These are phyloP conservation scores for Myotis pilosus DNA, from an alignment of 2,797 vertebrate species.

Conservation along the genomic window DNA sequence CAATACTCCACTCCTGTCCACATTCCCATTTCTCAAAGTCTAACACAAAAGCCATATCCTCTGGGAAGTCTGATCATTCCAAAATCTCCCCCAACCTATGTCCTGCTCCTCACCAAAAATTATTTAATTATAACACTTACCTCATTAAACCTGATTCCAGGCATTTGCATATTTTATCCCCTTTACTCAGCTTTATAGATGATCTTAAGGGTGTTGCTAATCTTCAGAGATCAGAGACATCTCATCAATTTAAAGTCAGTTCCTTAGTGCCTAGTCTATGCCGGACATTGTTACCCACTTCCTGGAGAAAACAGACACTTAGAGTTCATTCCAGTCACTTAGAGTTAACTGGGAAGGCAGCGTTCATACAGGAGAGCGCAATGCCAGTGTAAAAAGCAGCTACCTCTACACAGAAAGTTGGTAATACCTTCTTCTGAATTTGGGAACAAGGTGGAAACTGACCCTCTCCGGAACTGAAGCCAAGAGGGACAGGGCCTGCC, in stretches of 20 bases:
- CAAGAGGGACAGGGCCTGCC: neutral
- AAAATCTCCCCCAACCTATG: neutral
- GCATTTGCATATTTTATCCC: neutral
- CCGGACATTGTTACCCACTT: neutral
- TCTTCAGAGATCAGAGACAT: neutral
- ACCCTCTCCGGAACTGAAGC: neutral
- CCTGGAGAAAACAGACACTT: neutral
- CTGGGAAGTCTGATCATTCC: neutral
- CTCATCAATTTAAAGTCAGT: neutral
- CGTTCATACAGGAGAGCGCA: fast-evolving
- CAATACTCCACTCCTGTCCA: neutral
- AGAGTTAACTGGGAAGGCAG: neutral
- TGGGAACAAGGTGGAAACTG: neutral
- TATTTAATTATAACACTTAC: neutral
- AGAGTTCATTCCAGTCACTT: neutral
- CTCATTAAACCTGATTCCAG: neutral
- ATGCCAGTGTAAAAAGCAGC: neutral
- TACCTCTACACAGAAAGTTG: no score
- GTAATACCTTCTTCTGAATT: neutral
- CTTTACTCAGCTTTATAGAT: neutral
- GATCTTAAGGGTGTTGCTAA: neutral
- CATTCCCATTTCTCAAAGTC: neutral
- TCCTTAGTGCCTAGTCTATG: neutral
- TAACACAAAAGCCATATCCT: neutral
- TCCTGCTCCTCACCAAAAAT: neutral